Conservation (phyloP, 2,888 invertebrate genomes). For the Smittia aterrima region DNA sequence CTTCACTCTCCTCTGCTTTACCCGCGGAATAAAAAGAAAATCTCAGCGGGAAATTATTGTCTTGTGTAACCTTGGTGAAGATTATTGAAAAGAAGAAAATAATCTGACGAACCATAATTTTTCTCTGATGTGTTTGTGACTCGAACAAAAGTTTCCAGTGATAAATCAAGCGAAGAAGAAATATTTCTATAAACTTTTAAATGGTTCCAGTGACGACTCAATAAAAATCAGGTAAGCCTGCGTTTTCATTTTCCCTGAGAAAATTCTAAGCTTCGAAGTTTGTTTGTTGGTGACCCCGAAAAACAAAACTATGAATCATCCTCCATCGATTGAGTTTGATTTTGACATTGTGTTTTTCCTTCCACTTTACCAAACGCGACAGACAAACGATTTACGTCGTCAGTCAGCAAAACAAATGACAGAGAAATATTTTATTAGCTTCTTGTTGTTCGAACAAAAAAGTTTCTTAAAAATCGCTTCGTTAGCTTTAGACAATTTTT, state of each 20-base stretch:
- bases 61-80: conserved; percentile 27
- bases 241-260: background rate
- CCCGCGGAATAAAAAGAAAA: background rate
- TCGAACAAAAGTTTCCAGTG: background rate
- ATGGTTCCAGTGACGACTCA: background rate
- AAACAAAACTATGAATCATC: conserved; percentile 34
- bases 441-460: background rate
- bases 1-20: background rate
- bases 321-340: conserved; percentile 35
- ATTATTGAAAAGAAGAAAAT: conserved; percentile 16
- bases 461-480: too few relatives aligned
- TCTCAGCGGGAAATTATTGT: background rate
- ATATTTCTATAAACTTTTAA: background rate
- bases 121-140: conserved; percentile 14
- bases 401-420: background rate
- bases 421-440: background rate
- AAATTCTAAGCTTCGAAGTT: background rate
- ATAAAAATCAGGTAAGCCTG: background rate
- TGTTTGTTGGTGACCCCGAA: conserved; percentile 31
- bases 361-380: background rate
- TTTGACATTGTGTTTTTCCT: conserved; percentile 37
- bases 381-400: background rate
- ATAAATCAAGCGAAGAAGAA: conserved; percentile 4
- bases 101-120: conserved; percentile 22
- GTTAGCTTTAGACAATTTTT: too few relatives aligned